These are phyloP conservation scores for Falco punctatus DNA, from an alignment of 2,113 vertebrate genomes.

Conservation along the genomic window DNA sequence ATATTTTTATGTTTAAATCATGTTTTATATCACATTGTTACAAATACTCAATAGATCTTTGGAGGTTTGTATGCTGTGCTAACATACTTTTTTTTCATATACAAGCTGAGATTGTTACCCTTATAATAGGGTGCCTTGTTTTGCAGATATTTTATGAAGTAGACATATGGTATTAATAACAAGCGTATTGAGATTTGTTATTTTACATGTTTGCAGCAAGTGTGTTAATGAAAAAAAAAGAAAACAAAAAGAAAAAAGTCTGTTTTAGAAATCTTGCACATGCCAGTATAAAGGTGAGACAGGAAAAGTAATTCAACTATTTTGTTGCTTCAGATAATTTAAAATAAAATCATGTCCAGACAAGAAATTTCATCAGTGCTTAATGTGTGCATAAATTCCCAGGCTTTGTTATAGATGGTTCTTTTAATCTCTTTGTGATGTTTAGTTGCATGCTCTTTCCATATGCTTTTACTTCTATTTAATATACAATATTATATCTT, in stretches of 20 bases:
- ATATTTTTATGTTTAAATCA: conserved; percentile 82
- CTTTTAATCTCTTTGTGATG: not conserved
- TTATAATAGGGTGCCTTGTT: conserved; percentile 63
- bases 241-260: not conserved
- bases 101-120: conserved; percentile 70
- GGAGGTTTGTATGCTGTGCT: conserved; percentile 84
- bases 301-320: conserved; percentile 60
- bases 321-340: conserved; percentile 78
- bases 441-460: not conserved
- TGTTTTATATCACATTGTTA: conserved; percentile 80
- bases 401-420: not conserved
- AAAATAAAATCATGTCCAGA: not conserved
- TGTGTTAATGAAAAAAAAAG: conserved; percentile 14
- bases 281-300: conserved; percentile 31
- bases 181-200: conserved; percentile 57
- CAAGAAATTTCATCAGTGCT: conserved; percentile 58
- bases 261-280: conserved; percentile 63
- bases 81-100: conserved; percentile 78
- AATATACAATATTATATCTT: not conserved
- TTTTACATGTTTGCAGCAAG: conserved; percentile 63
- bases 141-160: conserved; percentile 71
- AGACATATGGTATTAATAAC: conserved; percentile 54
- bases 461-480: not conserved
- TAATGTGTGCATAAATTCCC: conserved; percentile 20
- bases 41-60: conserved; percentile 73